These are phyloP conservation scores for Cephalophus harveyi DNA, from an alignment of 2,113 vertebrate species.

Conservation along the genomic window DNA sequence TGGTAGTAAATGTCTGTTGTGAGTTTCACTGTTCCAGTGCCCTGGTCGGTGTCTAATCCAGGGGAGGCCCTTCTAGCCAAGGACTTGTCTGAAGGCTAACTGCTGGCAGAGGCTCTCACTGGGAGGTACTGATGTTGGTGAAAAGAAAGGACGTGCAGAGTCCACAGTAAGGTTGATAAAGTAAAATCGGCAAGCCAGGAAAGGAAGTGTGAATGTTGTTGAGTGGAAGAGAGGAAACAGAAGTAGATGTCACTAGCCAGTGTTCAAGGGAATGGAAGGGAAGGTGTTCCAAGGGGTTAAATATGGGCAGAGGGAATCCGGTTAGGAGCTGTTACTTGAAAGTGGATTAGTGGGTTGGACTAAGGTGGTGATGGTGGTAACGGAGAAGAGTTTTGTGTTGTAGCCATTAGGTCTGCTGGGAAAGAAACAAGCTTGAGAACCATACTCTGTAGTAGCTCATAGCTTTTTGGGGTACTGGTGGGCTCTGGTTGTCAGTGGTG, in stretches of 20 bases:
- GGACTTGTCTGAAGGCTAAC: not conserved
- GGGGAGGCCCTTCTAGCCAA: not conserved
- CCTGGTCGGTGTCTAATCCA: not conserved
- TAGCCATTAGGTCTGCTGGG: not conserved
- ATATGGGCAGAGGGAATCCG: not conserved
- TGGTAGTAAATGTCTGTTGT: not conserved
- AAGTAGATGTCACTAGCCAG: not conserved
- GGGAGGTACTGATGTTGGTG: not conserved
- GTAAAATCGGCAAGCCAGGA: not conserved
- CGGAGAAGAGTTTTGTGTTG: not conserved
- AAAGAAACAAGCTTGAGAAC: constrained; percentile 3
- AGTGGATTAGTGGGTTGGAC: not conserved
- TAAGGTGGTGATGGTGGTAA: not conserved
- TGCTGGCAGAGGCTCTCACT: not conserved
- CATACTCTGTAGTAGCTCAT: not conserved
- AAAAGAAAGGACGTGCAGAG: not conserved
- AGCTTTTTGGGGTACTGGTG: not conserved
- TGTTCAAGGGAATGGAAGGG: not conserved
- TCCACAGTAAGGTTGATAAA: not conserved
- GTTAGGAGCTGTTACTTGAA: not conserved
- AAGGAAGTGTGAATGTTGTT: not conserved
- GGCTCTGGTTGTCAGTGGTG: not conserved
- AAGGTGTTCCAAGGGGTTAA: constrained; percentile 10
- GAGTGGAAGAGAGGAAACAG: not conserved
- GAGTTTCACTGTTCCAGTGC: not conserved